A percentile compares a stretch with the other conserved stretches of the same genome.
Conservation (phyloP, 2,797 vertebrate genomes). For the Chloroceryle inda region DNA sequence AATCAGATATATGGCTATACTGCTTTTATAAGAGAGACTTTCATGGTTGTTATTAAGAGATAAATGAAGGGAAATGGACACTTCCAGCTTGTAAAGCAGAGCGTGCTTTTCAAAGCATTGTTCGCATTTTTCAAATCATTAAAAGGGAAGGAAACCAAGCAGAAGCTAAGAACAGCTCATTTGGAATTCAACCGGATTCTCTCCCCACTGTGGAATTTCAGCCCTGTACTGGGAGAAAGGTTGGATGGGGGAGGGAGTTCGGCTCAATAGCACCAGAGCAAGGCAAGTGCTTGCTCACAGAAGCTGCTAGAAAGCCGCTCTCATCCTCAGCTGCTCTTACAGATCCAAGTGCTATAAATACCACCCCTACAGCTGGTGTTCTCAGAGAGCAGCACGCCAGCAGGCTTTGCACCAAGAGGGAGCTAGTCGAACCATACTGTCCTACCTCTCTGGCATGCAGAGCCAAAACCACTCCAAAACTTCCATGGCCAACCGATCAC, state of each 20-base stretch:
- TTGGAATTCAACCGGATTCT: slow-evolving; percentile 69
- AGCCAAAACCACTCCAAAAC: neutral
- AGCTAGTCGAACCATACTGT: neutral
- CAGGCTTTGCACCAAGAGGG: slow-evolving; percentile 27
- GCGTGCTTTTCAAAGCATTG: slow-evolving; percentile 55
- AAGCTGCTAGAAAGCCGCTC: slow-evolving; percentile 70
- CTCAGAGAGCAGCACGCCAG: slow-evolving; percentile 39
- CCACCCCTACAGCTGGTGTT: slow-evolving; percentile 56
- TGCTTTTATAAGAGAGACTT: slow-evolving; percentile 38
- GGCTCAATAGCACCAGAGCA: neutral
- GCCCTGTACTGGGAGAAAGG: slow-evolving; percentile 40
- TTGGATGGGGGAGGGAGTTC: slow-evolving; percentile 38
- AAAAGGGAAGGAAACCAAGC: slow-evolving; percentile 67
- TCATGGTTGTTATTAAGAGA: slow-evolving; percentile 61
- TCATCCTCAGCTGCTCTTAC: slow-evolving; percentile 75
- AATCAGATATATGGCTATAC: slow-evolving; percentile 3
- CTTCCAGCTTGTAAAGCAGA: slow-evolving; percentile 44
- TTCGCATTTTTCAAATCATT: slow-evolving; percentile 71
- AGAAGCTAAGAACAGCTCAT: slow-evolving; percentile 59
- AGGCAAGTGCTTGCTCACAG: neutral
- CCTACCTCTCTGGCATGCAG: neutral
- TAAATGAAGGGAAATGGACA: slow-evolving; percentile 70
- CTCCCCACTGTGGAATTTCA: slow-evolving; percentile 58
- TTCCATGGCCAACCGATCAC: accelerated
- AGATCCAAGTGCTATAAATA: slow-evolving; percentile 75